Percentiles rank a stretch among this genome's conserved stretches.
Conservation (phyloP, 2,113 vertebrate species). For the Pelecanus crispus region DNA sequence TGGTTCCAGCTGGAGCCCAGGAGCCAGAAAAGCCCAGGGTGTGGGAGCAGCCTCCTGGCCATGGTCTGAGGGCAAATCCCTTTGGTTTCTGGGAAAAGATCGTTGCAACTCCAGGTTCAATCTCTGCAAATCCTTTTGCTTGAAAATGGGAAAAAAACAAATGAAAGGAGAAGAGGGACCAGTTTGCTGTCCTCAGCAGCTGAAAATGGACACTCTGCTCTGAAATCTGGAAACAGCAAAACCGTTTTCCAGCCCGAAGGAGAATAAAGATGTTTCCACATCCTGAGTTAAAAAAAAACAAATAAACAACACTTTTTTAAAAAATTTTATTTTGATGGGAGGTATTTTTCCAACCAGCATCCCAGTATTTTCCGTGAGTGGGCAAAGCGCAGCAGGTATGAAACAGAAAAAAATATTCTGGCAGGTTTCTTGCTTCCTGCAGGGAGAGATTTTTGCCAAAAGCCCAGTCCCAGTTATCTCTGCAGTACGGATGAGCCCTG, state of each 20-base stretch:
- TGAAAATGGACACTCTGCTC: neutral
- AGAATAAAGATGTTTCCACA: neutral
- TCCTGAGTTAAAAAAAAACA: neutral
- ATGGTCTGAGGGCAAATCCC: neutral
- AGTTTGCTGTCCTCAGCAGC: neutral
- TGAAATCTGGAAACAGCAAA: neutral
- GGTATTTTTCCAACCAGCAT: neutral
- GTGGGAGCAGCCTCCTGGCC: neutral
- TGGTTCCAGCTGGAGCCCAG: neutral
- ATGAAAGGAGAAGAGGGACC: neutral
- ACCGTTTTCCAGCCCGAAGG: neutral
- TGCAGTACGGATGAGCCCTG: neutral
- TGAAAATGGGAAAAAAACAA: neutral
- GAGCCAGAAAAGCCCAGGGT: neutral
- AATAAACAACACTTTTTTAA: neutral
- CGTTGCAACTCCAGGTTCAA: accelerated
- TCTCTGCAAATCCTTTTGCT: neutral
- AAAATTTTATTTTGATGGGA: neutral
- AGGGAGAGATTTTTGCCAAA: neutral
- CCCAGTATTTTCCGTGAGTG: neutral
- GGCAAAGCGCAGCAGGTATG: neutral
- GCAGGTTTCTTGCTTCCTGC: neutral
- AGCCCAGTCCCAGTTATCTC: neutral
- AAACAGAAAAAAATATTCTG: neutral
- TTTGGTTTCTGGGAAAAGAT: neutral